Conservation (phyloP, 2,797 vertebrate species). For the Loriculus beryllinus region DNA sequence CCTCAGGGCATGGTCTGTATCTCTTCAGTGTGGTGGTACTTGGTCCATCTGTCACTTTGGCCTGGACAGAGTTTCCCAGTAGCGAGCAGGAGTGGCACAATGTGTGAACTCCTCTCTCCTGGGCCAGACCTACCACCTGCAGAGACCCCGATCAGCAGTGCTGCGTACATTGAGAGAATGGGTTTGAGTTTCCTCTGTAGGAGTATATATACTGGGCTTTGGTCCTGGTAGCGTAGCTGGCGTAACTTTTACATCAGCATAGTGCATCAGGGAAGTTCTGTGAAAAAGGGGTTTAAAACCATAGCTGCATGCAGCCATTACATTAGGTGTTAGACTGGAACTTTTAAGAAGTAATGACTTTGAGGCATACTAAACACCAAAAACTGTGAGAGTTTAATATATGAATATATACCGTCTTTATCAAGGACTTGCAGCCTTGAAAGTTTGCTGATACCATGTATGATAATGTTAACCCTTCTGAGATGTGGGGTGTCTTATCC, state of each 20-base stretch:
- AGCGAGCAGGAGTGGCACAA: accelerated
- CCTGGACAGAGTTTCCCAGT: neutral
- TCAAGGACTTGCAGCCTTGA: neutral
- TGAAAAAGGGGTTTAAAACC: neutral
- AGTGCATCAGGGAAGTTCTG: neutral
- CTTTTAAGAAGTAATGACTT: neutral
- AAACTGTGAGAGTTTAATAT: neutral
- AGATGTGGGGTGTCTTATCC: accelerated
- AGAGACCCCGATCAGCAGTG: accelerated
- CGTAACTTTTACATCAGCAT: neutral
- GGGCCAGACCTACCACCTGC: neutral
- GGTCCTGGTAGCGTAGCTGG: neutral
- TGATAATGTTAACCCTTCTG: neutral
- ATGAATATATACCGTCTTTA: neutral
- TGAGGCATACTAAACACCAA: neutral
- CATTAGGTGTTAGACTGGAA: neutral
- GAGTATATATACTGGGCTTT: neutral
- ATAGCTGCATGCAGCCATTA: neutral
- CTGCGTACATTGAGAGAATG: accelerated
- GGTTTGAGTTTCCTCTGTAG: neutral
- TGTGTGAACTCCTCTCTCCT: neutral
- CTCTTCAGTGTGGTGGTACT: neutral
- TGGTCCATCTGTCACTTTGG: neutral
- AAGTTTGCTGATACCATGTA: accelerated
- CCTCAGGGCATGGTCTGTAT: neutral